Base-by-base conservation (phyloP, 2,888 invertebrate species). In the Drosophila nr. perissopoda region DNA sequence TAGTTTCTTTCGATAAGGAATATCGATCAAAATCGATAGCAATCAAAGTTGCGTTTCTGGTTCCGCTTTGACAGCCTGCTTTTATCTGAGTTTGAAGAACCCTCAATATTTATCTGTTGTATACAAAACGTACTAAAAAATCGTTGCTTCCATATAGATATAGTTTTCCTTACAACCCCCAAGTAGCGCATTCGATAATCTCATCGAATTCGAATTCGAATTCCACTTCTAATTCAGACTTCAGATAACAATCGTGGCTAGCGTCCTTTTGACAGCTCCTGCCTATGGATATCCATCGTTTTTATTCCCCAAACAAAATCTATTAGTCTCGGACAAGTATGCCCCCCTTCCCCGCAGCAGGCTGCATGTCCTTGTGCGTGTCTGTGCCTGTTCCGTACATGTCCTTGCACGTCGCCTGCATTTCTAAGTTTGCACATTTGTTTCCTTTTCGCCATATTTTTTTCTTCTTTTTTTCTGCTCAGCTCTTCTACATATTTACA, bases 361-460 rank as follows among this genome's bases (percentile, higher is more conserved):
- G 49, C 42, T 79, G 66, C 62, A 66, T 52, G 61, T 54, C 38
- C 38, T 16, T 27, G n/a, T 29, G 7, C 5, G 34, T 16, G n/a
- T 31, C 31, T n/a, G 21, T 8, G 46, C 1, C 46, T 25, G 16
- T 46, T 21, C 18, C 27, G 25, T 21, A 13, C 57, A 61, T 76
- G 67, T 76, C 64, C 78, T 75, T 90, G 90, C 90, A 90, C 88
- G 88, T 79, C 89, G 89, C 90, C 70, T 90, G 88, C 88, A 88
- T 88, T 89, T 85, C 72, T 88, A 89, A 89, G 90, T 88, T 83
- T 89, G 89, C 90, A 84, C 84, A 88, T 90, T 89, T 86, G 90
- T 88, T 85, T 79, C 82, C 72, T 69, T 77, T 70, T 64, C 51
- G 57, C 34, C 40, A 16, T 53, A 34, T 57, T 36, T 51, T 48